Conservation (phyloP, 2,113 vertebrate species). For the Nesogale talazaci region DNA sequence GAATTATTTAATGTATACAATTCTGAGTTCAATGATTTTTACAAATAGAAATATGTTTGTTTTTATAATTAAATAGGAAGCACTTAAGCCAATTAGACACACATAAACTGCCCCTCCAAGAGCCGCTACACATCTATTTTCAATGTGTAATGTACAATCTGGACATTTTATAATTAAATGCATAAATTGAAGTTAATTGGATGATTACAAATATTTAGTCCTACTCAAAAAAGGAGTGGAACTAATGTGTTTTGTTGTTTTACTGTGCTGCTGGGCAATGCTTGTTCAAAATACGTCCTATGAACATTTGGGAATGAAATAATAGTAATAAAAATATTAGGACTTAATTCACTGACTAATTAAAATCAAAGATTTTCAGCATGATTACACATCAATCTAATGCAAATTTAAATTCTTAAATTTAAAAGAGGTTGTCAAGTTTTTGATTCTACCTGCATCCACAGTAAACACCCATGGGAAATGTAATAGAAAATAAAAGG, state of each 20-base stretch:
- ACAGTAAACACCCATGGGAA: too few relatives aligned
- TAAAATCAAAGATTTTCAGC: too few relatives aligned
- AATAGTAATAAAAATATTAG: background rate
- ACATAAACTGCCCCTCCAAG: background rate
- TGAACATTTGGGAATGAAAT: background rate
- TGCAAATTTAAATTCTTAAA: too few relatives aligned
- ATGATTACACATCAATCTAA: background rate
- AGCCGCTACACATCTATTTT: background rate
- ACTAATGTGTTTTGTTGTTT: background rate
- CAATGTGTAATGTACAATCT: background rate
- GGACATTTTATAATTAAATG: background rate
- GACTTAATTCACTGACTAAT: too few relatives aligned
- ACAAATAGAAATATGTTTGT: background rate
- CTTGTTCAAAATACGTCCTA: background rate
- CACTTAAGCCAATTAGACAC: slow-evolving; percentile 45
- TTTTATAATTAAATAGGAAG: slow-evolving; percentile 41
- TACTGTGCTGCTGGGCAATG: background rate
- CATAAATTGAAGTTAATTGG: slow-evolving; percentile 33
- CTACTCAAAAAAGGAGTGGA: background rate
- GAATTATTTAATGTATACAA: background rate
- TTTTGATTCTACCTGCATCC: too few relatives aligned
- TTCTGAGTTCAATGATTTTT: slow-evolving; percentile 45
- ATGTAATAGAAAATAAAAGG: too few relatives aligned
- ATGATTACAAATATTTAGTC: slow-evolving; percentile 39
- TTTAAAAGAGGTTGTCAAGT: too few relatives aligned